Conservation (phyloP, 2,113 vertebrate species). For the Pipa parva region DNA sequence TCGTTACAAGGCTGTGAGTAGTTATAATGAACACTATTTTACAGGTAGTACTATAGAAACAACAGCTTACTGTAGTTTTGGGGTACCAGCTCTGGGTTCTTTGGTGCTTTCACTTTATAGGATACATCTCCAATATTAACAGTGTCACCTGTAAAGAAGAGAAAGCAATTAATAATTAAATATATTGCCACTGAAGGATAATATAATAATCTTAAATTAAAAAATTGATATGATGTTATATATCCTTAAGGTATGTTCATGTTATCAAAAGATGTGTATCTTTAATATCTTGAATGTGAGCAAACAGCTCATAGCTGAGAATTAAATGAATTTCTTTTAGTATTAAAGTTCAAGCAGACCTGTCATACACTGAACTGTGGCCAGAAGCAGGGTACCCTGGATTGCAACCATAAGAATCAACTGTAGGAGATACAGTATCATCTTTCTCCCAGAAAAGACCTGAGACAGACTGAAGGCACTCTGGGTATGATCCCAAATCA, state of each 20-base stretch:
- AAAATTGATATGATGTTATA: not conserved
- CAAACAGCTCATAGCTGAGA: no score
- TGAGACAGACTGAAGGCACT: no score
- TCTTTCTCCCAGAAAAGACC: no score
- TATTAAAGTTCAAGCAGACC: no score
- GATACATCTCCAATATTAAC: slow-evolving; percentile 88
- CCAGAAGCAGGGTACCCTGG: no score
- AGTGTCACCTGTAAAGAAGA: slow-evolving; percentile 74
- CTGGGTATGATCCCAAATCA: no score
- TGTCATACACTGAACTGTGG: no score
- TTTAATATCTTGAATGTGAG: not conserved
- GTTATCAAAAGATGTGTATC: not conserved
- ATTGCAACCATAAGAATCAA: no score
- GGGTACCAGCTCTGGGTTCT: slow-evolving; percentile 88
- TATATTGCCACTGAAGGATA: no score
- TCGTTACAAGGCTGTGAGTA: no score
- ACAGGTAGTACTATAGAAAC: slow-evolving; percentile 50
- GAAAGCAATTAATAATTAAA: not conserved
- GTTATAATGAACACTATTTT: not conserved
- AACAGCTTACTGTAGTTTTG: slow-evolving; percentile 83
- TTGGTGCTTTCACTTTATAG: slow-evolving; percentile 80
- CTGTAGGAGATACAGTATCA: no score
- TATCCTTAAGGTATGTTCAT: not conserved
- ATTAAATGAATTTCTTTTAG: no score
- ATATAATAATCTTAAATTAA: not conserved